phyloP scores from a whole-genome alignment of 2,113 vertebrate genomes.

The Cavia aperea region DNA sequence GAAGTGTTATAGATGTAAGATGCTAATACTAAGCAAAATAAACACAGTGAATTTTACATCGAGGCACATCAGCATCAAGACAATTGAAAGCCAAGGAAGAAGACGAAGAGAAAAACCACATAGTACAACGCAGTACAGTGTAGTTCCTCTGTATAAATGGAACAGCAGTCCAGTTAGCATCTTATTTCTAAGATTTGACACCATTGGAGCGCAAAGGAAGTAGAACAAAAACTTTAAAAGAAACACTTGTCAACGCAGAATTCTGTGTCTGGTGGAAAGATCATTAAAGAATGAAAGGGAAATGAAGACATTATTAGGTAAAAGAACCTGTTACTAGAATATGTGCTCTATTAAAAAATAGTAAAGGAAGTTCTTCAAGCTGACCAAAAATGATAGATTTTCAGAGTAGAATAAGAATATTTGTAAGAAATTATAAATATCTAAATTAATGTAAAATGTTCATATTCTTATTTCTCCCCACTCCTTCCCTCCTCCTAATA shows the following conservation, averaged over 20 bases:
- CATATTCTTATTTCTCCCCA: not conserved
- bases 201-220: not conserved
- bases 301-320: constrained; percentile 1
- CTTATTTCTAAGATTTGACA: not conserved
- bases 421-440: constrained; percentile 23
- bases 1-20: not conserved
- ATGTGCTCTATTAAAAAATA: not conserved
- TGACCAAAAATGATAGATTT: constrained; percentile 9
- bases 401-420: not conserved
- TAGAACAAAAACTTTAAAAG: not conserved
- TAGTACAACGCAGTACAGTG: not conserved
- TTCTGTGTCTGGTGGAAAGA: constrained; percentile 28
- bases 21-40: constrained; percentile 38
- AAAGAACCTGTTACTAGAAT: not conserved
- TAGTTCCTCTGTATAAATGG: not conserved
- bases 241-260: not conserved
- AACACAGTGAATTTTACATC: not conserved
- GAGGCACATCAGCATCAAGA: not conserved
- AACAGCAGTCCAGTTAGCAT: not conserved
- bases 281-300: not conserved
- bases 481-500: not conserved
- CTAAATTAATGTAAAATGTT: not conserved
- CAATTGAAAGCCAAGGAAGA: not conserved
- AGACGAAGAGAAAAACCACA: not conserved
- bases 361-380: constrained; percentile 2